These are phyloP conservation scores for Leptinotarsa texana DNA, from an alignment of 1,140 invertebrate species.

Conservation along the genomic window DNA sequence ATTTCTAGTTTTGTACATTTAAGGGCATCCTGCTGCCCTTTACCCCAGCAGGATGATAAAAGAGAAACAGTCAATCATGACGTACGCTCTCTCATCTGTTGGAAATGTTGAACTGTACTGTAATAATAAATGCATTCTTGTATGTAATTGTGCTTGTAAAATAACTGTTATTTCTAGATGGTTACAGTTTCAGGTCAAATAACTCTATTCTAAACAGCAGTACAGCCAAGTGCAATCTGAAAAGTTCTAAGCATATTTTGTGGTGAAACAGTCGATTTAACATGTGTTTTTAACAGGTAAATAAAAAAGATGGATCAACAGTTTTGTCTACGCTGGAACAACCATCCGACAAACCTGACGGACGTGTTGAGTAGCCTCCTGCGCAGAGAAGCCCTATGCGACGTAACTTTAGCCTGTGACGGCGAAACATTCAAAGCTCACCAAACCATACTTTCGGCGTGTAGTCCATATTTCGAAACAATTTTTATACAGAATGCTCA, in stretches of 20 bases:
- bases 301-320: conserved; percentile 82
- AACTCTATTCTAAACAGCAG: conserved; percentile 51
- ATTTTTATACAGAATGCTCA: conserved; percentile 89
- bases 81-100: conserved; percentile 23
- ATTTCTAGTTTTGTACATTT: conserved; percentile 40
- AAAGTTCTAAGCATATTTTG: conserved; percentile 16
- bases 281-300: conserved; percentile 42
- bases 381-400: conserved; percentile 84
- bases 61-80: conserved; percentile 24
- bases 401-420: conserved; percentile 91
- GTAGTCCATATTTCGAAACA: conserved; percentile 92
- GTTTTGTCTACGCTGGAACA: conserved; percentile 94
- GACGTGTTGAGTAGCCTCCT: conserved; percentile 84
- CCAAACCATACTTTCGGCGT: conserved; percentile 90
- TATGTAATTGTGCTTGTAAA: conserved; percentile 48
- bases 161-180: conserved; percentile 55
- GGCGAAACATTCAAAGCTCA: conserved; percentile 91
- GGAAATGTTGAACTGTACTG: conserved; percentile 20
- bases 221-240: conserved; percentile 30
- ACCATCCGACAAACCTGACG: conserved; percentile 87
- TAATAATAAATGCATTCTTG: conserved; percentile 42
- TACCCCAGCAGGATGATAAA: not conserved
- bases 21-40: conserved; percentile 37
- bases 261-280: conserved; percentile 15
- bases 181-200: conserved; percentile 56